Conservation (phyloP, 2,113 vertebrate genomes). For the Cyanocitta stelleri region DNA sequence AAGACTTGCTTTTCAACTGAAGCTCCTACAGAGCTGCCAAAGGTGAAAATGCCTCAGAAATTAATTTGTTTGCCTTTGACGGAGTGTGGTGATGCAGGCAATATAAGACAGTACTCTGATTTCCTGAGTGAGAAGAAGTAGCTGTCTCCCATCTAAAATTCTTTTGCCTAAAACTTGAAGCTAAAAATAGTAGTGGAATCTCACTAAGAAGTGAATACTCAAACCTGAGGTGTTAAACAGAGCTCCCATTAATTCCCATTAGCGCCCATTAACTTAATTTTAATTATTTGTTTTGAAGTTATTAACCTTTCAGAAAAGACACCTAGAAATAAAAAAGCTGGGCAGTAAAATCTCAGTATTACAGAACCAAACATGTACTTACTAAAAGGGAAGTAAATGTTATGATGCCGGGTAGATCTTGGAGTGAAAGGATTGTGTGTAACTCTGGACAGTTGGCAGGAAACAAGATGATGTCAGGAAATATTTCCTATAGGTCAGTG, state of each 20-base stretch:
- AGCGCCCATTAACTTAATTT: neutral
- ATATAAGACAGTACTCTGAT: neutral
- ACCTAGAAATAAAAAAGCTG: slow-evolving; percentile 19
- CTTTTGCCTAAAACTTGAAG: neutral
- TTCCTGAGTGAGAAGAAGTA: neutral
- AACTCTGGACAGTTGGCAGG: neutral
- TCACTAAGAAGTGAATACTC: slow-evolving; percentile 12
- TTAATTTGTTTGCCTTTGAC: neutral
- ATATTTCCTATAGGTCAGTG: neutral
- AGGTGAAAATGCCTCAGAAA: neutral
- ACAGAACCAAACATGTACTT: neutral
- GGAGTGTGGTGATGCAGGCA: neutral
- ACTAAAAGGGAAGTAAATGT: neutral
- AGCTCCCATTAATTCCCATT: neutral
- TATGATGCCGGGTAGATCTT: neutral
- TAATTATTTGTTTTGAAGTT: neutral
- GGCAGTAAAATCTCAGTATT: slow-evolving; percentile 16
- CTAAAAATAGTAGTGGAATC: neutral
- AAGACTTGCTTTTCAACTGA: neutral
- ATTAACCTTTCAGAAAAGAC: slow-evolving; percentile 52
- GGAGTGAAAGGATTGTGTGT: neutral
- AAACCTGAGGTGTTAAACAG: neutral
- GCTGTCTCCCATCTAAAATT: neutral
- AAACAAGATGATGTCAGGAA: neutral
- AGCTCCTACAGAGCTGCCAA: neutral